A percentile compares a stretch with the other conserved stretches of the same genome.
Conservation (phyloP, 2,888 invertebrate genomes). For the Urechis unicinctus region DNA sequence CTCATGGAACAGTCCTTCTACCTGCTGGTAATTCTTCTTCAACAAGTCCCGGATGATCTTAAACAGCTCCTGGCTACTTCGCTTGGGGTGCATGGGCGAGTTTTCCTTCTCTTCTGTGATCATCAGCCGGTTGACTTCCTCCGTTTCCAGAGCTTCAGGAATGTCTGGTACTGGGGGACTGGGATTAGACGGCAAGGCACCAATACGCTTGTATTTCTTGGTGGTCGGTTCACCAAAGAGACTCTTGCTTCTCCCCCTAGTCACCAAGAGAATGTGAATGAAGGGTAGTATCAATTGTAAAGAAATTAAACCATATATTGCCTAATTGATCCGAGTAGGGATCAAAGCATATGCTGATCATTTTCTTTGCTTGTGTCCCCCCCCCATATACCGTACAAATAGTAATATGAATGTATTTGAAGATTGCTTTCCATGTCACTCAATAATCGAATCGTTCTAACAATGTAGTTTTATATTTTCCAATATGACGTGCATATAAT, state of each 20-base stretch:
- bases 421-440: too few species aligned
- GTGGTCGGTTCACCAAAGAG: constrained; percentile 24
- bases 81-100: constrained; percentile 1
- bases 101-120: background rate
- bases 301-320: background rate
- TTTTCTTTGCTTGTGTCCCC: too few species aligned
- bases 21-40: constrained; percentile 32
- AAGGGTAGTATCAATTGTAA: background rate
- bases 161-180: constrained; percentile 11
- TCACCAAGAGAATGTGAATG: background rate
- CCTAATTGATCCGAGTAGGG: background rate
- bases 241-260: constrained; percentile 42
- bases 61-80: constrained; percentile 15
- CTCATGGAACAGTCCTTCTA: constrained; percentile 40
- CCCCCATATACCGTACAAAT: too few species aligned
- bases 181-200: constrained; percentile 9
- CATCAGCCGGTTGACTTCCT: background rate
- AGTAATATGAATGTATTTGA: too few species aligned
- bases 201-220: constrained; percentile 5
- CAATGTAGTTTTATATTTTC: too few species aligned
- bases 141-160: background rate
- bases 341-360: background rate
- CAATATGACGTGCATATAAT: too few species aligned
- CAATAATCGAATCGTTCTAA: too few species aligned
- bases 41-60: constrained; percentile 34